phyloP scores from a whole-genome alignment of 2,888 invertebrate species.

The Drosophila atripex region DNA sequence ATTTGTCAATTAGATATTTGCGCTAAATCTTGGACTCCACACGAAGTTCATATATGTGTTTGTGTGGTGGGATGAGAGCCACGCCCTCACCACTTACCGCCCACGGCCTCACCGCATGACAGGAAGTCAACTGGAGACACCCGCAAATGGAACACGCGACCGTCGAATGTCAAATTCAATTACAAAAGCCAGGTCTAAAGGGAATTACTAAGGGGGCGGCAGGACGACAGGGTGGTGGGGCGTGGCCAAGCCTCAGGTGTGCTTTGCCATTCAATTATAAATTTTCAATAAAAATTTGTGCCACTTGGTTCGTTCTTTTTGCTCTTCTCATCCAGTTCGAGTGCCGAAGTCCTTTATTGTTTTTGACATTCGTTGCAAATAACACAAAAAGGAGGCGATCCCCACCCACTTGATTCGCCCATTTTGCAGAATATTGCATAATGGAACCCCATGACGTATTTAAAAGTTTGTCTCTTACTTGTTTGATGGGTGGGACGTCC shows the following conservation, averaged over 20 bases:
- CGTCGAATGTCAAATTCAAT: constrained; percentile 66
- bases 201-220: constrained; percentile 1
- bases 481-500: constrained; percentile 2
- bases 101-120: constrained; percentile 32
- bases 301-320: constrained; percentile 43
- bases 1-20: constrained; percentile 56
- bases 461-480: constrained; percentile 18
- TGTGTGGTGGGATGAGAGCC: constrained; percentile 7
- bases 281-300: constrained; percentile 73
- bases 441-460: constrained; percentile 44
- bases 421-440: constrained; percentile 33
- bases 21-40: constrained; percentile 36
- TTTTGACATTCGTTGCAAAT: constrained; percentile 64
- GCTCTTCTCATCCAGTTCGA: neutral
- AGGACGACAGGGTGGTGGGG: constrained; percentile 4
- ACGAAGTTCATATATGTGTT: constrained; percentile 15
- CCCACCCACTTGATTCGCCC: neutral
- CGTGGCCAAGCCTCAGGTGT: constrained; percentile 75
- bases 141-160: constrained; percentile 41
- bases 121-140: constrained; percentile 32
- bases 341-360: constrained; percentile 58
- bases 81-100: constrained; percentile 8
- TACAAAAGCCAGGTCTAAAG: constrained; percentile 31
- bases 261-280: constrained; percentile 80
- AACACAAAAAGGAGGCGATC: constrained; percentile 20